These are phyloP conservation scores for Actinia equina DNA, from an alignment of 64 coral and sea anemone genomes.

Conservation along the genomic window DNA sequence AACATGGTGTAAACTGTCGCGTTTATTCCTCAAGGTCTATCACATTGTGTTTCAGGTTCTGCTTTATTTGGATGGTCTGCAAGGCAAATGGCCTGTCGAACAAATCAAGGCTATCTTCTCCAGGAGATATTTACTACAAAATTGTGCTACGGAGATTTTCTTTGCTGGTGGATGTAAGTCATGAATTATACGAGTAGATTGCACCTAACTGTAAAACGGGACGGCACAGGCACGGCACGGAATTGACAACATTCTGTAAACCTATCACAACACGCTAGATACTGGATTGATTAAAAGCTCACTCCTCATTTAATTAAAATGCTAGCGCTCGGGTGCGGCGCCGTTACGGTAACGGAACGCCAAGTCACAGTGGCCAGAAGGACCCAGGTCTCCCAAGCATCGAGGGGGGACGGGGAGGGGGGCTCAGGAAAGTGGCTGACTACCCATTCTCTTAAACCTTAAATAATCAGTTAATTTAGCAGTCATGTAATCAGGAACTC, in stretches of 20 bases:
- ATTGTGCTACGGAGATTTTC: slow-evolving; percentile 87
- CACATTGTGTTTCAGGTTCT: slow-evolving; percentile 51
- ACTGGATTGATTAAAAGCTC: not conserved
- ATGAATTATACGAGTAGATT: not conserved
- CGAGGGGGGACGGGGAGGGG: too few species aligned
- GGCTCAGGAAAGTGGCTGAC: too few species aligned
- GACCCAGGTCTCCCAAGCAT: too few species aligned
- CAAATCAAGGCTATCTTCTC: slow-evolving; percentile 95
- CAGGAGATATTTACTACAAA: slow-evolving; percentile 86
- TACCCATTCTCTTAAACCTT: too few species aligned
- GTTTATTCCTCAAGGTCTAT: not conserved
- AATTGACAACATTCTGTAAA: not conserved
- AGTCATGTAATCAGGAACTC: not conserved
- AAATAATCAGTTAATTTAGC: too few species aligned
- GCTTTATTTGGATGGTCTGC: slow-evolving; percentile 87
- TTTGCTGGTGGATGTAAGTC: slow-evolving; percentile 80
- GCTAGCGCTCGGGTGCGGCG: not conserved
- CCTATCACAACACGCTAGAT: not conserved
- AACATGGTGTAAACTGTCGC: not conserved
- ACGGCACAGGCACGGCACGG: not conserved
- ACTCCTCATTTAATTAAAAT: not conserved
- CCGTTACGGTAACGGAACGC: not conserved
- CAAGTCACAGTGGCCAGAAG: not conserved
- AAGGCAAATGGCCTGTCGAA: slow-evolving; percentile 95
- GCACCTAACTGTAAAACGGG: too few species aligned